phyloP scores from a whole-genome alignment of 2,888 invertebrate genomes.

The Drosophila monieri region DNA sequence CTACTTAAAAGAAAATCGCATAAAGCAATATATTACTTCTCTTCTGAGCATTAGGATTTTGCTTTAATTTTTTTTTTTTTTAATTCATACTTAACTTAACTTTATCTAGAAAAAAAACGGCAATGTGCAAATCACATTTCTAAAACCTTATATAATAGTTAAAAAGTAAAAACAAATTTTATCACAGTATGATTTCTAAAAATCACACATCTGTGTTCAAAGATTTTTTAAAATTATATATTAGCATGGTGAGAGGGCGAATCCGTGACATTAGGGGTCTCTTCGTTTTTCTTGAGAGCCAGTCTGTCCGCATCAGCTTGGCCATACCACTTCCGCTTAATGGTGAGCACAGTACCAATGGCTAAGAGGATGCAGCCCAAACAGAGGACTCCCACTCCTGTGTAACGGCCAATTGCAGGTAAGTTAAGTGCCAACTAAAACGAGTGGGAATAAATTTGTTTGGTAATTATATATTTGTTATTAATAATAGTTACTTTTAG shows the following conservation, averaged over 20 bases:
- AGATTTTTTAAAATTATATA: not conserved
- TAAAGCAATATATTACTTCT: no score
- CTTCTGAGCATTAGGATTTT: no score
- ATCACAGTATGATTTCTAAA: conserved; percentile 12
- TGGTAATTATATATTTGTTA: not conserved
- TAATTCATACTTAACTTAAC: not conserved
- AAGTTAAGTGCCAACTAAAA: conserved; percentile 70
- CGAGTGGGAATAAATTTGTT: not conserved
- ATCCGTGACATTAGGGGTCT: not conserved
- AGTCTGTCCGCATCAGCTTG: conserved; percentile 55
- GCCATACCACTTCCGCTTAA: conserved; percentile 72
- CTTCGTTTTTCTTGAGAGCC: conserved; percentile 30
- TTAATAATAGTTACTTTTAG: conserved; percentile 55
- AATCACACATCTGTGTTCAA: conserved; percentile 17
- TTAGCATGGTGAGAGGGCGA: not conserved
- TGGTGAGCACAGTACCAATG: conserved; percentile 63
- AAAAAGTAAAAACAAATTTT: not conserved
- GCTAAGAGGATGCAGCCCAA: conserved; percentile 66
- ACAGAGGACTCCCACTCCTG: conserved; percentile 72
- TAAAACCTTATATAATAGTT: not conserved
- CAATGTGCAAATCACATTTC: not conserved
- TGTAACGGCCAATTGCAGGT: conserved; percentile 70
- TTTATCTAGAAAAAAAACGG: not conserved
- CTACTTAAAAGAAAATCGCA: not conserved
- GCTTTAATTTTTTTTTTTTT: not conserved